These are phyloP conservation scores for Idaea aversata DNA, from an alignment of 2,888 invertebrate species.

Conservation along the genomic window DNA sequence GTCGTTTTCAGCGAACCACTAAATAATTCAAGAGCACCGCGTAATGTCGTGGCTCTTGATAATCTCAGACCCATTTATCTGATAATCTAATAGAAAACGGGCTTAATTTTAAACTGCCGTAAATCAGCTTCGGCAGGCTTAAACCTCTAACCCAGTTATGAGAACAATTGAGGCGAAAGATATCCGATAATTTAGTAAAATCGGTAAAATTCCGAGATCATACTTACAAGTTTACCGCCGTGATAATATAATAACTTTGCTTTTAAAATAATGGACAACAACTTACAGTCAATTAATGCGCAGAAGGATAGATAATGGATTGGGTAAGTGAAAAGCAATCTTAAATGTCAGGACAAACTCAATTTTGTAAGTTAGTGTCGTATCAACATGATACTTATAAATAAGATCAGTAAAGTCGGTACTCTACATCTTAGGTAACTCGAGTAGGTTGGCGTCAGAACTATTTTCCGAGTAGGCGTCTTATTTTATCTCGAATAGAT, in stretches of 20 bases:
- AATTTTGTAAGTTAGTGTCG: background rate
- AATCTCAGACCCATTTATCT: constrained; percentile 51
- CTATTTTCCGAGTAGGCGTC: background rate
- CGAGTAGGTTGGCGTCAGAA: background rate
- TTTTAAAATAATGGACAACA: constrained; percentile 30
- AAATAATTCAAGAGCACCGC: constrained; percentile 30
- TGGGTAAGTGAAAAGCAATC: background rate
- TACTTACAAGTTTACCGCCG: constrained; percentile 21
- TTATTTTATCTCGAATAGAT: background rate
- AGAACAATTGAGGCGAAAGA: constrained; percentile 54
- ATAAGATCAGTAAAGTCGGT: background rate
- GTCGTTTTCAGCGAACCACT: constrained; percentile 12
- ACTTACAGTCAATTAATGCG: background rate
- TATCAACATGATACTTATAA: background rate
- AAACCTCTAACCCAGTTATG: constrained; percentile 51
- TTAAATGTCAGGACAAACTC: background rate
- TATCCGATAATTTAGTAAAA: constrained; percentile 36
- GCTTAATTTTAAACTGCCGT: constrained; percentile 63
- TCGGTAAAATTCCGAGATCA: constrained; percentile 22
- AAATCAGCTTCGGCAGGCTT: constrained; percentile 57
- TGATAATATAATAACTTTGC: constrained; percentile 27
- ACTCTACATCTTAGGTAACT: background rate
- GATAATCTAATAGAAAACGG: constrained; percentile 58
- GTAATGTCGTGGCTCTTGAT: constrained; percentile 6
- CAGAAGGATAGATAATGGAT: background rate